phyloP scores from a whole-genome alignment of 2,888 invertebrate species.

The Polydrusus cervinus region DNA sequence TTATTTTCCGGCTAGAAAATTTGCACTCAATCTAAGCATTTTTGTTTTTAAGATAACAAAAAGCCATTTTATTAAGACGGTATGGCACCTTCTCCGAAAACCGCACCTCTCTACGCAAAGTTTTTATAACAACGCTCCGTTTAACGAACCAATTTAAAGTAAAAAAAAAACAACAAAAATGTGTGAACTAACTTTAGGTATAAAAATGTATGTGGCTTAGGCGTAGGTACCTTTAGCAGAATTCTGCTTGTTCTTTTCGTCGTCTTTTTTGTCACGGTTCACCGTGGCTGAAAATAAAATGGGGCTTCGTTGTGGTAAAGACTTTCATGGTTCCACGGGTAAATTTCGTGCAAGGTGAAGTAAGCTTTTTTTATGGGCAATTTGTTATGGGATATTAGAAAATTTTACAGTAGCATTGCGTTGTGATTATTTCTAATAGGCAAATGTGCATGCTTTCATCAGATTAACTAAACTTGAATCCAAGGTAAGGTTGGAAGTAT shows the following conservation, averaged over 20 bases:
- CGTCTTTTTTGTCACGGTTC: conserved; percentile 68
- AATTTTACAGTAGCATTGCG: conserved; percentile 5
- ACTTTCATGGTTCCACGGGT: conserved; percentile 23
- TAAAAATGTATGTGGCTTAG: conserved; percentile 62
- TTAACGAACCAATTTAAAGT: neutral
- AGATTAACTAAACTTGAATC: neutral
- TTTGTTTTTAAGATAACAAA: too few relatives aligned
- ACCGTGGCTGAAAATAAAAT: conserved; percentile 64
- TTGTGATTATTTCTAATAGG: neutral
- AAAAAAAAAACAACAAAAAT: conserved; percentile 19
- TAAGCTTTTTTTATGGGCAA: neutral
- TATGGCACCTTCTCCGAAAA: too few relatives aligned
- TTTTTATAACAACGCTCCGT: too few relatives aligned
- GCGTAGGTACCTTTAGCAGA: conserved; percentile 68
- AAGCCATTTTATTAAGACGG: too few relatives aligned
- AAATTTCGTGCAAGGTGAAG: conserved; percentile 19
- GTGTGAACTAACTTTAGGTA: conserved; percentile 52
- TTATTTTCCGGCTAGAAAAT: too few relatives aligned
- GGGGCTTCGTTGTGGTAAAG: conserved; percentile 41
- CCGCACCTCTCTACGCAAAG: too few relatives aligned
- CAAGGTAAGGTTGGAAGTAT: conserved; percentile 4
- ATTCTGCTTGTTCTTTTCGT: conserved; percentile 68
- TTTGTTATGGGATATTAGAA: neutral
- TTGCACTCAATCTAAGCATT: too few relatives aligned
- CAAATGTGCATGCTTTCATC: conserved; percentile 3